Base-by-base conservation (phyloP, 1,140 invertebrate species). In the Alviniconcha marisindica region DNA sequence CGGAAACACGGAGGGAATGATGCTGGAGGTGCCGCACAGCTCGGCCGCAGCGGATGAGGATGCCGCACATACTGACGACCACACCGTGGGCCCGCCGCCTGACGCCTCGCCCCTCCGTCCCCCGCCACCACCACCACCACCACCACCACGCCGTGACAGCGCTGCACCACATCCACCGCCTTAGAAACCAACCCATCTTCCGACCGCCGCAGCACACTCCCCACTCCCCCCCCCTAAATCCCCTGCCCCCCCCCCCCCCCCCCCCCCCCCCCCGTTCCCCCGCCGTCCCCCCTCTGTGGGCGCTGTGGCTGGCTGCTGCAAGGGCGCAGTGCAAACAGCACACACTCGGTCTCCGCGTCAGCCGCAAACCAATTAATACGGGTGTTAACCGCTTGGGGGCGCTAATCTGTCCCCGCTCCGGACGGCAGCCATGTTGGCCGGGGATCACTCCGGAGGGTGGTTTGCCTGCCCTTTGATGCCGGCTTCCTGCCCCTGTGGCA, bases 281-380 rank as follows among this genome's bases (percentile, higher is more conserved):
- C 60, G 4, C 21, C 60, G 7, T 63, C 60, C 60, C 28, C 44
- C 44, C 44, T 18, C 44, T 48, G 18, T 48, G 18, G 10, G 51
- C 10, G 24, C 28, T 7, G 60, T 63, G 7, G 60, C 7, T n/a
- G 60, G 60, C 28, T 12, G 24, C 60, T 24, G 28, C 7, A 14
- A 63, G 24, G 7, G 21, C 7, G 10, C 7, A 63, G 28, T 18
- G 10, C 24, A n/a, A 63, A 63, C 60, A 63, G 44, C 44, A 48
- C 44, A 48, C 44, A 48, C 44, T 18, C 5, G 44, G 44, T 10
- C 5, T 63, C 60, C 24, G n/a, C 73, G 21, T 24, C 69, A 33
- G n/a, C n/a, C n/a, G 44, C 73, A 44, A n/a, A 14, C 73, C 73
- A 76, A 76, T 76, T 76, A 76, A 76, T 76, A 76, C 73, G 73